Conservation (phyloP, 2,113 vertebrate genomes). For the Rhinichthys klamathensis region DNA sequence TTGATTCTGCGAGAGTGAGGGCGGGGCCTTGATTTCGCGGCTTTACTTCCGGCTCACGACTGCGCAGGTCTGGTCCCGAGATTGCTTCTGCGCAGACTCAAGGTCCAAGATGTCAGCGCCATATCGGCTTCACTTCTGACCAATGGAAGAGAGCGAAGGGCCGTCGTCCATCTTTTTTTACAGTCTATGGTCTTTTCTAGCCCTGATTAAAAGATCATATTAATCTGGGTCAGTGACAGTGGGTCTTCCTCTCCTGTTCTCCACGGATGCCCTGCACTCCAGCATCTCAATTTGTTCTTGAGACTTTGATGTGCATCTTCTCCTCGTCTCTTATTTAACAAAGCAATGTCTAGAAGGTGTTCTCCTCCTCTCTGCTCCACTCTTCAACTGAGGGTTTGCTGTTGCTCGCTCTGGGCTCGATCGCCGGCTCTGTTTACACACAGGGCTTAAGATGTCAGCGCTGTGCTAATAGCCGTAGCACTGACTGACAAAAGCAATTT, state of each 20-base stretch:
- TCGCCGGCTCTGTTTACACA: not conserved
- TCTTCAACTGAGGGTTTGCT: not conserved
- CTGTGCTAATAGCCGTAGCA: not conserved
- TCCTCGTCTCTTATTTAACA: conserved; percentile 40
- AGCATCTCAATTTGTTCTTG: conserved; percentile 20
- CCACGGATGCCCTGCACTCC: conserved; percentile 4
- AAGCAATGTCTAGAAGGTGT: conserved; percentile 17
- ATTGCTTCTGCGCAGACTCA: no score
- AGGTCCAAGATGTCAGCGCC: no score
- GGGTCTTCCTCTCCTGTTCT: conserved; percentile 2
- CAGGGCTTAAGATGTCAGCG: conserved; percentile 1
- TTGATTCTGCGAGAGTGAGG: no score
- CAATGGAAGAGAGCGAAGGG: no score
- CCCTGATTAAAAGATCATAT: conserved; percentile 50
- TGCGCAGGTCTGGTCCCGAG: no score
- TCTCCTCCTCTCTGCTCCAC: conserved; percentile 58
- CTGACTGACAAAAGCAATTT: conserved; percentile 22
- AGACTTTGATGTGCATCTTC: conserved; percentile 32
- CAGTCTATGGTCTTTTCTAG: no score
- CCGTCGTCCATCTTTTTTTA: no score
- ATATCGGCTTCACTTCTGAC: no score
- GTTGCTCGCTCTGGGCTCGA: not conserved
- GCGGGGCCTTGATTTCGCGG: no score
- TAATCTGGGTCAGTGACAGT: conserved; percentile 29
- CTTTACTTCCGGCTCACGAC: no score